A percentile compares a stretch with the other conserved stretches of the same genome.
Conservation (phyloP, 2,888 invertebrate species). For the Acrocyrtus sp. region DNA sequence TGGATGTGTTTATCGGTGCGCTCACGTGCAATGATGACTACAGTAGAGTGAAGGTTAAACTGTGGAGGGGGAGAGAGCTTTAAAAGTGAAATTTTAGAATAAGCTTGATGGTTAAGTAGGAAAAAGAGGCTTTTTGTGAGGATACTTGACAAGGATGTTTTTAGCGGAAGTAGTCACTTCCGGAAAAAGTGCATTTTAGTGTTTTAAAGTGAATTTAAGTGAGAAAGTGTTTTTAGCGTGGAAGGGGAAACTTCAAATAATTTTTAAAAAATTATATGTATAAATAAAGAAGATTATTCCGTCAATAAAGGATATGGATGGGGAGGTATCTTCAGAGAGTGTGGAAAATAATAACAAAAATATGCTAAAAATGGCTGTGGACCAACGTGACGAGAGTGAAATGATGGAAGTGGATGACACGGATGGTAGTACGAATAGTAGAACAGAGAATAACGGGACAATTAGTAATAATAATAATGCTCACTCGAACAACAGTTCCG, state of each 20-base stretch:
- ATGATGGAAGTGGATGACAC: constrained; percentile 47
- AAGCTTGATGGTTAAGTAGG: too few species aligned
- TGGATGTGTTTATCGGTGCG: neutral
- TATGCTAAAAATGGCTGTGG: constrained; percentile 54
- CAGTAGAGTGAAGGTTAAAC: neutral
- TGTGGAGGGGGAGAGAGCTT: neutral
- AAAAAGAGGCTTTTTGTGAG: too few species aligned
- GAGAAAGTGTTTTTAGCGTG: neutral
- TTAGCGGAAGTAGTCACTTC: too few species aligned
- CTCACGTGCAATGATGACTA: neutral
- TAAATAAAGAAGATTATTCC: too few species aligned
- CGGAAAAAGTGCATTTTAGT: too few species aligned
- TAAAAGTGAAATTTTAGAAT: too few species aligned
- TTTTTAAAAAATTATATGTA: neutral
- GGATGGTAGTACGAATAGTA: constrained; percentile 28
- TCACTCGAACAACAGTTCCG: constrained; percentile 41
- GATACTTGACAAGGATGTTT: too few species aligned
- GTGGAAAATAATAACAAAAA: constrained; percentile 52
- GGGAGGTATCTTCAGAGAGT: constrained; percentile 45
- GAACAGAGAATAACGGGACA: constrained; percentile 48
- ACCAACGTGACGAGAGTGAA: constrained; percentile 50
- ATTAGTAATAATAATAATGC: constrained; percentile 48
- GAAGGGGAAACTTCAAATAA: neutral
- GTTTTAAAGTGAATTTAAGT: neutral
- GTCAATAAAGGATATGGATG: constrained; percentile 40